A percentile compares a stretch with the other conserved stretches of the same genome.
phyloP scores from a whole-genome alignment of 2,888 invertebrate species.

The Plagiodera versicolora region DNA sequence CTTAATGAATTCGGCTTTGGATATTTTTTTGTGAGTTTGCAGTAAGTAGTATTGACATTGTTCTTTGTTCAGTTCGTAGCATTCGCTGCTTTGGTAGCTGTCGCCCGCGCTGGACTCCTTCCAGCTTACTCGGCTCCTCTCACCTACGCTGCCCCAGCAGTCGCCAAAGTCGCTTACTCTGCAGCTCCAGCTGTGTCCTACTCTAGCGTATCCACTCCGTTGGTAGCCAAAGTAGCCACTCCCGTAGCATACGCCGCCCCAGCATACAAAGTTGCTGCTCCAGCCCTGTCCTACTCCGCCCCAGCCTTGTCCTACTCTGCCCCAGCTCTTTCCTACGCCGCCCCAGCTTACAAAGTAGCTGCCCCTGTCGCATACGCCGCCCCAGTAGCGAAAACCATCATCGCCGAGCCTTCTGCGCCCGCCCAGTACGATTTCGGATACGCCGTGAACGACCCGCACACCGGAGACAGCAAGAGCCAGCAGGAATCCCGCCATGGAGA shows the following conservation, averaged over 20 bases:
- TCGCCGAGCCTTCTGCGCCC: constrained; percentile 36
- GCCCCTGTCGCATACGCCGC: constrained; percentile 34
- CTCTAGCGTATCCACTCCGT: constrained; percentile 48
- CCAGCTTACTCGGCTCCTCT: constrained; percentile 31
- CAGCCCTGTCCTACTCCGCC: constrained; percentile 39
- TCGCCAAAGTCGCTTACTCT: constrained; percentile 30
- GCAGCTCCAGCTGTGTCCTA: constrained; percentile 36
- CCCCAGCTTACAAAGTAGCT: constrained; percentile 32
- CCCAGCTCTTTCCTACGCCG: constrained; percentile 30
- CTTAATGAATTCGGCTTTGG: too few species aligned
- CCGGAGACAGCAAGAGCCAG: constrained; percentile 61
- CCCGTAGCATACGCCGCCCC: constrained; percentile 50
- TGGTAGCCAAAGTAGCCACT: constrained; percentile 30
- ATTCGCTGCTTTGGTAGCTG: constrained; percentile 40
- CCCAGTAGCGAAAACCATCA: constrained; percentile 30
- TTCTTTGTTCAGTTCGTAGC: constrained; percentile 38
- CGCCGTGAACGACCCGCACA: constrained; percentile 42
- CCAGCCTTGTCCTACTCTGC: constrained; percentile 28
- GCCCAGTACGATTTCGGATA: constrained; percentile 35
- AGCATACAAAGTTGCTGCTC: constrained; percentile 47
- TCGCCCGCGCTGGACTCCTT: constrained; percentile 37
- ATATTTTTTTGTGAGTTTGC: too few species aligned
- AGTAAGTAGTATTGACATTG: not conserved
- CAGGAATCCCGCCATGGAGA: constrained; percentile 63
- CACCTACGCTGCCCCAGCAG: constrained; percentile 26